Evolutionary conservation across 2,888 invertebrate species (phyloP), one percentile per base, ranked within the genome.

Genomic region (Lobophora halterata): DNA sequence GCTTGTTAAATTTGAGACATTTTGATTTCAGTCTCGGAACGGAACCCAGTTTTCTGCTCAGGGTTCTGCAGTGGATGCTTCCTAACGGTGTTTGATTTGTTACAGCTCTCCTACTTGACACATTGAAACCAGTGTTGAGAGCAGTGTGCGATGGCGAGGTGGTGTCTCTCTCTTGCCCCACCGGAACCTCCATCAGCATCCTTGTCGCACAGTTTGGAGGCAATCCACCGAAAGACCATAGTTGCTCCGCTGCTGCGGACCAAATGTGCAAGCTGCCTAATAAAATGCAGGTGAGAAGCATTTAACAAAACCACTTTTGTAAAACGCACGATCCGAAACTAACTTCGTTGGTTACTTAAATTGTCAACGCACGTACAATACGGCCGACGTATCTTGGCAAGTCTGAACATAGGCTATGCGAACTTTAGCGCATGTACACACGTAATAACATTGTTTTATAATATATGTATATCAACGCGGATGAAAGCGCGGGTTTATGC

Each of bases 131-230:
- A 32, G 95, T 95, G 86, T 94, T 96, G 71, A 91, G 93, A 30
- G 94, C 94, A 27, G 95, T 96, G 11, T 98, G 98, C 81, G 96
- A 97, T 73, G 94, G 95, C 33, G 94, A 97, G 66, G 89, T 91
- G 61, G 92, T 98, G 63, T 91, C 92, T 25, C 88, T 98, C 45
- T 91, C 92, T 55, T 98, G 98, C 81, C 97, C 97, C n/a, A 88
- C 91, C 23, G 95, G 95, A 27, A 97, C 98, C n/a, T 93, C 94
- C 58, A 96, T 98, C 71, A 93, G 93, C 58, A 94, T 97, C 49
- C 93, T 95, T 46, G 89, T 95, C 53, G 97, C 97, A 5, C 94
- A 95, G 67, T 97, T 96, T 66, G 96, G 96, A 13, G 92, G 92
- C 55, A 89, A 90, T 1, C 59, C 69, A 1, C 65, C 71, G 0